These are phyloP conservation scores for Conopomorpha cramerella DNA, from an alignment of 1,140 invertebrate genomes.

Conservation along the genomic window DNA sequence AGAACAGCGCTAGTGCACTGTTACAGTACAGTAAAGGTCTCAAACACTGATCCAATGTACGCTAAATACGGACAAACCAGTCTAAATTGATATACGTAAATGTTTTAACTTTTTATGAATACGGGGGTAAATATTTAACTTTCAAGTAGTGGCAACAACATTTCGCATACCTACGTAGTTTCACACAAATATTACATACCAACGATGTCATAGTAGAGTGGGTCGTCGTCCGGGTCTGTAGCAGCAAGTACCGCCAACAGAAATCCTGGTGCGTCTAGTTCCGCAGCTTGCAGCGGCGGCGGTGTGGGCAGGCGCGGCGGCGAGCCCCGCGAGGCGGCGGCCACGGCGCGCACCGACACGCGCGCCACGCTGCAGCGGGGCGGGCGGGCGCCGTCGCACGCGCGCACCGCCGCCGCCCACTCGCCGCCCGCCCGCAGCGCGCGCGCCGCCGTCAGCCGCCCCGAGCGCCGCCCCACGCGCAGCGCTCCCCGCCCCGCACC, in stretches of 20 bases:
- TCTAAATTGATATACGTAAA: too few species aligned
- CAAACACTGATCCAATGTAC: too few species aligned
- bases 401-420: constrained; percentile 77
- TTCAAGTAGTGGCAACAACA: too few species aligned
- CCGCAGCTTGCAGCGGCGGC: constrained; percentile 75
- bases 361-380: constrained; percentile 71
- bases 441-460: constrained; percentile 23
- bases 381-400: constrained; percentile 76
- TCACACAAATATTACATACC: too few species aligned
- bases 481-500: constrained; percentile 25
- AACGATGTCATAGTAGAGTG: constrained; percentile 87
- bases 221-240: constrained; percentile 80
- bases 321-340: constrained; percentile 63
- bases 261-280: constrained; percentile 83
- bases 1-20: too few species aligned
- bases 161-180: too few species aligned
- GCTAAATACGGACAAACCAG: too few species aligned
- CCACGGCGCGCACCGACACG: constrained; percentile 70
- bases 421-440: constrained; percentile 72
- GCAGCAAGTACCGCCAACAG: constrained; percentile 82
- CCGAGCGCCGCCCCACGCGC: constrained; percentile 26
- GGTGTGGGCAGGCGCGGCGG: constrained; percentile 70
- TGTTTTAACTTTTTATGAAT: too few species aligned
- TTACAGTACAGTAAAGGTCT: too few species aligned
- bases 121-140: too few species aligned